Evolutionary conservation across 2,113 vertebrate genomes (phyloP), one percentile per base, ranked within the genome.

Genomic region (Cyphomyrus discorhynchus): DNA sequence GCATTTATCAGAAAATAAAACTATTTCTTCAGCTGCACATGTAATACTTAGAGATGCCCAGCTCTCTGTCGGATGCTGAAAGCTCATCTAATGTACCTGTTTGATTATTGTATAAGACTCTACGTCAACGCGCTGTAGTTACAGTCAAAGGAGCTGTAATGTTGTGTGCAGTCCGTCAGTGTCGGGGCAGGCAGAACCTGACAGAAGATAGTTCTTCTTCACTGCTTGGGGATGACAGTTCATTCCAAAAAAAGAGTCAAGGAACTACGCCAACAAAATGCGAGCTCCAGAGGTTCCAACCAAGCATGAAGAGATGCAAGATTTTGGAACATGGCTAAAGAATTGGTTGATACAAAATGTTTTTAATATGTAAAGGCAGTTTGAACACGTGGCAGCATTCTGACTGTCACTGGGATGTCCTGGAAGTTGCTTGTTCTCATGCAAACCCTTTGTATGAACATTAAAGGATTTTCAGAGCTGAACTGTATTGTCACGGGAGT

Each of bases 381-480:
- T 53, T 87, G 85, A 39, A 87, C 19, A 50, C 8, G 6, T 31
- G 50, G 39, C 10, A 53, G 50, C 35, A 50, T 52, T 86, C 24
- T 49, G 4, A 11, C 10, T 39, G 27, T 52, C 31, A 87, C 49
- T 42, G 3, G 49, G n/a, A 11, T 53, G 84, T 53, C 24, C 84
- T 53, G 6, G 49, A 56, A 56, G 13, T 7, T 24, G 3, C 15
- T 19, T 5, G 42, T 53, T 52, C 49, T 53, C 85, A 52, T 21
- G 31, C 50, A 35, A 31, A 39, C 17, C 50, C 50, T 13, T n/a
- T 19, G 31, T 53, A 53, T 53, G 27, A 53, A 53, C n/a, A 56
- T 35, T 53, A 19, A 87, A 87, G 85, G 85, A 87, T 56, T 87
- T 87, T n/a, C 85, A 53, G 85, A 17, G 84, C 46, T 52, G n/a